A percentile compares a stretch with the other conserved stretches of the same genome.
These are phyloP conservation scores for Rhagophthalmus giganteus DNA, from an alignment of 2,888 invertebrate species.

Conservation along the genomic window DNA sequence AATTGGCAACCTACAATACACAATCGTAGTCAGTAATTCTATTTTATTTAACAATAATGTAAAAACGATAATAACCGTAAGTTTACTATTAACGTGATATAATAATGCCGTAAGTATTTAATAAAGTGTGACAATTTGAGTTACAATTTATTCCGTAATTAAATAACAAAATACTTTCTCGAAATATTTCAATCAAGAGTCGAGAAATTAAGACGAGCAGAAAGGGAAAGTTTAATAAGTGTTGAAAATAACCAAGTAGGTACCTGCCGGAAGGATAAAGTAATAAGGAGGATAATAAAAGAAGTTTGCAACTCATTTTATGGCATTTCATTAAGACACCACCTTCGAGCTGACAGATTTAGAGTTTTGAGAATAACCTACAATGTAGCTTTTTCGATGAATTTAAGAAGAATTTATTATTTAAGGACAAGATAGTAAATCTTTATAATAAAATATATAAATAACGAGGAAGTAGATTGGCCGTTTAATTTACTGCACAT, in stretches of 20 bases:
- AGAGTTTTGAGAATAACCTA: slow-evolving; percentile 22
- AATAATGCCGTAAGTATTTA: too few relatives aligned
- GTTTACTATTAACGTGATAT: too few relatives aligned
- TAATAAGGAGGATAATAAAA: slow-evolving; percentile 50
- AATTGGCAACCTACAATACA: too few relatives aligned
- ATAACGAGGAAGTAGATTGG: too few relatives aligned
- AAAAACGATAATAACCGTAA: too few relatives aligned
- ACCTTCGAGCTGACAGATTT: slow-evolving; percentile 33
- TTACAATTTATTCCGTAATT: slow-evolving; percentile 39
- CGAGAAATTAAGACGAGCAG: slow-evolving; percentile 39
- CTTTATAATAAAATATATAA: too few relatives aligned
- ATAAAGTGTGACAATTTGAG: slow-evolving; percentile 11
- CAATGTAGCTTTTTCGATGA: slow-evolving; percentile 18
- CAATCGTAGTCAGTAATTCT: too few relatives aligned
- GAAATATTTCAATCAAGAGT: slow-evolving; percentile 42
- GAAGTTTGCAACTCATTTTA: slow-evolving; percentile 49
- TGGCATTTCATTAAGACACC: slow-evolving; percentile 46
- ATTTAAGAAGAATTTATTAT: not conserved
- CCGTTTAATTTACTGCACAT: too few relatives aligned
- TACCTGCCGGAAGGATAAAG: slow-evolving; percentile 43
- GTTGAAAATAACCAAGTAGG: slow-evolving; percentile 42
- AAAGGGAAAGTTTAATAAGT: slow-evolving; percentile 45
- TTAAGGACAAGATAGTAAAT: too few relatives aligned
- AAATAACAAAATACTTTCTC: slow-evolving; percentile 38
- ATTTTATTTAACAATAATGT: too few relatives aligned